phyloP scores from a whole-genome alignment of 1,140 invertebrate species.

The Drosophila prosaltans region DNA sequence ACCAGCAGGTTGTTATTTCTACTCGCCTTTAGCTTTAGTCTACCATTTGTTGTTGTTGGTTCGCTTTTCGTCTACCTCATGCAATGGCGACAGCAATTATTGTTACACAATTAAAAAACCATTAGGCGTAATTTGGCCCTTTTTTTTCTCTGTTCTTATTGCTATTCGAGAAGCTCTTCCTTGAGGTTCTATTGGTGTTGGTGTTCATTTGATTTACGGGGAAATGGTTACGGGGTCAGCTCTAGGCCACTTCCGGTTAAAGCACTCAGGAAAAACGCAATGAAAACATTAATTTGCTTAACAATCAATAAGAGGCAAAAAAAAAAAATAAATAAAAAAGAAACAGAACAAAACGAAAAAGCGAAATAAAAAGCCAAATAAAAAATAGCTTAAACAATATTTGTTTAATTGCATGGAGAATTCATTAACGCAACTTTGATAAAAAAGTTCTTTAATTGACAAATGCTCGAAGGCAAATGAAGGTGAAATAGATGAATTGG shows the following conservation, averaged over 20 bases:
- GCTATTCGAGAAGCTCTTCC: constrained; percentile 16
- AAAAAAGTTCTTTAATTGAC: neutral
- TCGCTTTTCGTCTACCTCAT: constrained; percentile 24
- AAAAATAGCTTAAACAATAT: constrained; percentile 34
- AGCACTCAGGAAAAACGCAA: constrained; percentile 61
- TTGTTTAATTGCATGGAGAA: constrained; percentile 10
- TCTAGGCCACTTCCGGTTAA: constrained; percentile 55
- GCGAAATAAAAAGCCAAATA: neutral
- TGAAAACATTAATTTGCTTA: constrained; percentile 71
- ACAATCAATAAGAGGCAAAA: constrained; percentile 52
- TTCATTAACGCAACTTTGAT: neutral
- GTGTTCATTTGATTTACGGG: constrained; percentile 42
- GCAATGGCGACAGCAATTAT: constrained; percentile 80
- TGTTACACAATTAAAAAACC: constrained; percentile 83
- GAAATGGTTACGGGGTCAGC: constrained; percentile 16
- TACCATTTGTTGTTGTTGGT: constrained; percentile 33
- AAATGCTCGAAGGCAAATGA: neutral
- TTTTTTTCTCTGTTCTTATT: constrained; percentile 23
- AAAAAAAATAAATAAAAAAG: constrained; percentile 25
- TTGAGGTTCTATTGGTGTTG: neutral
- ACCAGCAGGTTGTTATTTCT: constrained; percentile 34
- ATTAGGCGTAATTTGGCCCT: constrained; percentile 76
- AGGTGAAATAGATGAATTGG: neutral
- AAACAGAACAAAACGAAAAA: neutral
- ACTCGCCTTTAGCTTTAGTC: constrained; percentile 11